These are phyloP conservation scores for Nannobrachium achirus DNA, from an alignment of 2,113 vertebrate genomes.

Conservation along the genomic window DNA sequence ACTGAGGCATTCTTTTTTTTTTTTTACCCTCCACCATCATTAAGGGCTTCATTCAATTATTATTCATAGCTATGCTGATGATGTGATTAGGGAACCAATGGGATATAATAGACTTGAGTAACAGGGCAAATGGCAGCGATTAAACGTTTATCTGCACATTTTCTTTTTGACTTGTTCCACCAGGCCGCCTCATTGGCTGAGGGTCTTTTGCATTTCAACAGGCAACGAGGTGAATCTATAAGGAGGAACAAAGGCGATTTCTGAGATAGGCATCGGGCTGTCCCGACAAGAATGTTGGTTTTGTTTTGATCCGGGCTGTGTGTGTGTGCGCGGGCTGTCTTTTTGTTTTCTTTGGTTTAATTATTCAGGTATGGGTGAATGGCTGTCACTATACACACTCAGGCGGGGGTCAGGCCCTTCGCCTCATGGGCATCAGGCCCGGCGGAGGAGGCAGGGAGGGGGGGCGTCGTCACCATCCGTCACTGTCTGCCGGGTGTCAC, in stretches of 20 bases:
- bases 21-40: conserved; percentile 62
- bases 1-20: conserved; percentile 10
- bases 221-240: conserved; percentile 22
- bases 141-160: conserved; percentile 55
- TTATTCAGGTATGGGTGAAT: background rate
- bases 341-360: no score
- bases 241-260: conserved; percentile 19
- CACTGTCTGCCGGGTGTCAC: conserved; percentile 55
- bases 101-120: conserved; percentile 60
- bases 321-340: no score
- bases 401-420: conserved; percentile 19
- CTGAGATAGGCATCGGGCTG: conserved; percentile 27
- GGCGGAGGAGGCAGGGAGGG: conserved; percentile 32
- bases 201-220: conserved; percentile 15
- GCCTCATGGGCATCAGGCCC: conserved; percentile 44
- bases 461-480: conserved; percentile 28
- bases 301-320: background rate
- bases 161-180: conserved; percentile 40
- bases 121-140: conserved; percentile 62
- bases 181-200: conserved; percentile 9
- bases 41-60: conserved; percentile 63
- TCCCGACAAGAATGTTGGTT: conserved; percentile 11
- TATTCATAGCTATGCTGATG: conserved; percentile 68
- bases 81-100: conserved; percentile 66
- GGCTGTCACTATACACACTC: conserved; percentile 1